phyloP scores from a whole-genome alignment of 2,888 invertebrate species.

The Apodemia mormo region DNA sequence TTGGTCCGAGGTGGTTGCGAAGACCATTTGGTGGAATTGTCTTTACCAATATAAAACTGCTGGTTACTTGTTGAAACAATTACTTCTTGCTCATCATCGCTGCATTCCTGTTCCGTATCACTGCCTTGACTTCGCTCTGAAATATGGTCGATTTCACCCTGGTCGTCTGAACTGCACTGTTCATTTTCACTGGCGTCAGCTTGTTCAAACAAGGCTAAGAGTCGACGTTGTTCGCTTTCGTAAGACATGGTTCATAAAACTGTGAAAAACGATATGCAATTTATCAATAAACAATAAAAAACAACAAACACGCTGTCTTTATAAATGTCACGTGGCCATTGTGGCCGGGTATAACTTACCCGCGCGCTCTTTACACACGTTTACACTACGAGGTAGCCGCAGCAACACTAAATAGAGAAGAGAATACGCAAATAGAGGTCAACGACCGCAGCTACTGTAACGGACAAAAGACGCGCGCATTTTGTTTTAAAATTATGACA shows the following conservation, averaged over 20 bases:
- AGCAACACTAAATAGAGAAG: constrained; percentile 3
- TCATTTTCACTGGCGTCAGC: neutral
- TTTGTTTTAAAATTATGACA: constrained; percentile 7
- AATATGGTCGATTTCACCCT: no score
- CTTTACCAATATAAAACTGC: no score
- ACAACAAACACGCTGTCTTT: constrained; percentile 14
- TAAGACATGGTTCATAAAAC: constrained; percentile 8
- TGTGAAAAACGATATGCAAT: neutral
- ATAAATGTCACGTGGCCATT: constrained; percentile 1
- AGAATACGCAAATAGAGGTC: neutral
- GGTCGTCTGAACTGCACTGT: constrained; percentile 1
- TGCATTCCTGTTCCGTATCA: no score
- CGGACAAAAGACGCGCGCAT: neutral
- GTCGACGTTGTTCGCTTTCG: neutral
- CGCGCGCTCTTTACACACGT: constrained; percentile 20
- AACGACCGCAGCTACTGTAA: constrained; percentile 1
- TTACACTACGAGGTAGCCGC: constrained; percentile 12
- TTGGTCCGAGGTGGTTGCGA: no score
- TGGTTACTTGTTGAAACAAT: no score
- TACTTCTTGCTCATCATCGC: no score
- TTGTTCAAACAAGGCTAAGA: neutral
- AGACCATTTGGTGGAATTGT: no score
- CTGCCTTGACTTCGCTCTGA: no score
- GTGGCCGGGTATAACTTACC: constrained; percentile 22
- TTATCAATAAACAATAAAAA: constrained; percentile 14